A percentile compares a stretch with the other conserved stretches of the same genome.
phyloP scores from a whole-genome alignment of 2,113 vertebrate genomes.

The Alectura lathami region DNA sequence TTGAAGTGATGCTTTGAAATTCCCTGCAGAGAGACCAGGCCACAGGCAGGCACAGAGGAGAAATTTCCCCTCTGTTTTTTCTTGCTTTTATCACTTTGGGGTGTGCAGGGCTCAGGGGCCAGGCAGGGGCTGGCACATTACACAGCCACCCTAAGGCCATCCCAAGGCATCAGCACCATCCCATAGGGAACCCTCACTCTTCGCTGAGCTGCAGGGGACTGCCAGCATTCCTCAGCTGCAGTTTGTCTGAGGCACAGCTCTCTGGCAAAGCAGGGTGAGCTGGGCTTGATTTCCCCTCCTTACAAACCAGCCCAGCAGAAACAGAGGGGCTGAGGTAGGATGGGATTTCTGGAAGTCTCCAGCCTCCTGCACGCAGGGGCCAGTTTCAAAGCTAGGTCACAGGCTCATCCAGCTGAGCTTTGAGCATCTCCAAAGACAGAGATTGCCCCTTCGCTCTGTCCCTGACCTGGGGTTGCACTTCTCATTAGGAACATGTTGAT shows the following conservation, averaged over 20 bases:
- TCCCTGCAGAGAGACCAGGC: neutral
- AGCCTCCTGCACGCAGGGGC: neutral
- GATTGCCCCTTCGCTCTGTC: neutral
- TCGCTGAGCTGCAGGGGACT: neutral
- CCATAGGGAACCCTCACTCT: fast-evolving
- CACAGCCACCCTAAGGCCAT: fast-evolving
- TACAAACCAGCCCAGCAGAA: neutral
- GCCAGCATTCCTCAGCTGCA: neutral
- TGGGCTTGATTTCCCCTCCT: neutral
- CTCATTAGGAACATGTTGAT: fast-evolving
- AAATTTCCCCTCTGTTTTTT: neutral
- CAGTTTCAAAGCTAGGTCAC: neutral
- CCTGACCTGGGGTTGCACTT: neutral
- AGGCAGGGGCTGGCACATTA: fast-evolving
- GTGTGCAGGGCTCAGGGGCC: neutral
- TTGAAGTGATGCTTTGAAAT: neutral
- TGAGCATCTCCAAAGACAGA: neutral
- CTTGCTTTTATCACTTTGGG: neutral
- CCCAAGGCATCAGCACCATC: neutral
- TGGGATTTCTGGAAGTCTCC: neutral
- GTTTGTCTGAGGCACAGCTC: neutral
- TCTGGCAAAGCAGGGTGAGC: neutral
- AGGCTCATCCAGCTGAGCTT: neutral
- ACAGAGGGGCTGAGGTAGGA: neutral
- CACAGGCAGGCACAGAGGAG: neutral